Evolutionary conservation across 2,797 vertebrate genomes (phyloP), one percentile per base, ranked within the genome.

Genomic region (Enteromius paludinosus): DNA sequence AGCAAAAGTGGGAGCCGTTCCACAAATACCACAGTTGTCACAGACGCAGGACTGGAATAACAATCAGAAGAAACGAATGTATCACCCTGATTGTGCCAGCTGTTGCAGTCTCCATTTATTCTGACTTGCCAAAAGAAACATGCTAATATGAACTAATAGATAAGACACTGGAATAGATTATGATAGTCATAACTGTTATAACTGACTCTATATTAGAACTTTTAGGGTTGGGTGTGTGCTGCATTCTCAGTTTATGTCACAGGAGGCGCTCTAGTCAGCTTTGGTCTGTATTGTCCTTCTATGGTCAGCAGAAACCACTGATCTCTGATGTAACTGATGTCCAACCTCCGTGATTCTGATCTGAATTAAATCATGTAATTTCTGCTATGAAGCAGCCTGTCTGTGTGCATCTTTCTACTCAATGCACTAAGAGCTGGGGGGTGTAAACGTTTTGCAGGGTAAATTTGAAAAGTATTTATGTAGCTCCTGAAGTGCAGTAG

Each of bases 11-110:
- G 38, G 25, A 49, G 52, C 70, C 18, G 3, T 14, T 59, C 33
- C 41, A 62, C 66, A 59, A 73, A 82, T 78, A 81, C 71, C 68
- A 86, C 45, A 64, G 41, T 75, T 79, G 72, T 83, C 74, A 70
- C 30, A 74, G 73, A 54, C 54, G 23, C 74, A 82, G 45, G 38
- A 28, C 17, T 84, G 56, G 56, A 84, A 80, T 69, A 61, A 75
- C 10, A 80, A 73, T 80, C 81, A 64, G 45, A 66, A 74, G 83
- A 54, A 79, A 79, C 38, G 11, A 74, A 79, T 52, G 47, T 47
- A 74, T 80, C 52, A 41, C n/a, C 45, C 66, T 35, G 41, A 43
- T 80, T 35, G 47, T 65, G 70, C 49, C 30, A 47, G 43, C 62
- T 41, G 66, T 62, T 75, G 81, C 72, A 72, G 56, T 78, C 82